Evolutionary conservation across 2,888 invertebrate genomes (phyloP).

Genomic region (Eucera pruinosa): DNA sequence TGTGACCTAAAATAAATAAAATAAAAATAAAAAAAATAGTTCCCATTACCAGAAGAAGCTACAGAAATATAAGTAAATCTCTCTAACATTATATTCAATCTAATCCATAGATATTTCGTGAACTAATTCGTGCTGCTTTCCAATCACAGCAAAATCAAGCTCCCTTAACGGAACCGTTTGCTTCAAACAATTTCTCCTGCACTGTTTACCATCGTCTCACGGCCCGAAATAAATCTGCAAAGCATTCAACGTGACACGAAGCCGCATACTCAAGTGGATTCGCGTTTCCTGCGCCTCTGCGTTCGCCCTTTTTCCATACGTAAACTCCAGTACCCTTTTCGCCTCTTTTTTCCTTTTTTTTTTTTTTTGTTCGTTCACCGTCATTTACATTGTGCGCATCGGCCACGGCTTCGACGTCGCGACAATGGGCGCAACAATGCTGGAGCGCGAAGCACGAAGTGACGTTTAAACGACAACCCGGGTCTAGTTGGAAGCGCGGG

Average conservation of each 20-base stretch:
- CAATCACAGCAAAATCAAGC: slow-evolving; percentile 8
- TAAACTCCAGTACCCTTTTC: slow-evolving; percentile 20
- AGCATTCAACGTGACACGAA: slow-evolving; percentile 13
- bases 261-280: slow-evolving; percentile 1
- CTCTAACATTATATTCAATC: no score
- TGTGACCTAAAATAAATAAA: no score
- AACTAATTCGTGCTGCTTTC: slow-evolving; percentile 16
- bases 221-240: slow-evolving; percentile 28
- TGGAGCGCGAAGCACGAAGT: slow-evolving; percentile 41
- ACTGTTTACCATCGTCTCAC: slow-evolving; percentile 29
- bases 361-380: slow-evolving; percentile 5
- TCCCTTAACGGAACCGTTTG: slow-evolving; percentile 10
- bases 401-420: slow-evolving; percentile 64
- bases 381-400: slow-evolving; percentile 69
- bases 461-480: slow-evolving; percentile 60
- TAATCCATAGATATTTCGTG: neutral
- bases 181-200: neutral
- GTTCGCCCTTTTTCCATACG: slow-evolving; percentile 11
- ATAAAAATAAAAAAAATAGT: no score
- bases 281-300: neutral
- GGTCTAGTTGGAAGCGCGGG: slow-evolving; percentile 17
- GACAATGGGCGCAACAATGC: slow-evolving; percentile 66
- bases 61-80: no score
- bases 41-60: no score
- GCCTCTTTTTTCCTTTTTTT: neutral